Evolutionary conservation across 2,797 vertebrate genomes (phyloP).

Genomic region (Choloepus didactylus): DNA sequence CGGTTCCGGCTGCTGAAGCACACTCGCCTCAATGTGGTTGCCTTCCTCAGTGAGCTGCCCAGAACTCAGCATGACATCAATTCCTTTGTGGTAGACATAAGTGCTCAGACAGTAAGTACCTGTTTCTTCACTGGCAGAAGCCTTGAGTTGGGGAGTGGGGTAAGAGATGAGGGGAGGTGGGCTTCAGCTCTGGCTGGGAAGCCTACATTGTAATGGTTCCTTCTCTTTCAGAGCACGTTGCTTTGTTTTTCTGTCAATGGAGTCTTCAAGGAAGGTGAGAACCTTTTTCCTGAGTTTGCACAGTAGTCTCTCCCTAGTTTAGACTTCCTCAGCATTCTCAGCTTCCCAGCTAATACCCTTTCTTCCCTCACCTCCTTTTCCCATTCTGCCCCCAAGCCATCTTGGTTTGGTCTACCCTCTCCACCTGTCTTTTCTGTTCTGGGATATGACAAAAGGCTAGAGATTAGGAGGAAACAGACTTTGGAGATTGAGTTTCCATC

Average conservation of each 20-base stretch:
- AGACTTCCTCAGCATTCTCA: background rate
- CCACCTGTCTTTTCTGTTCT: background rate
- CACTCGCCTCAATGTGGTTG: constrained; percentile 93
- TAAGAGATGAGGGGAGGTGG: background rate
- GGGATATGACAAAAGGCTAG: background rate
- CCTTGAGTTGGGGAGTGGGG: background rate
- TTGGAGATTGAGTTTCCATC: background rate
- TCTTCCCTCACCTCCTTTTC: background rate
- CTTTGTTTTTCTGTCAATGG: constrained; percentile 95
- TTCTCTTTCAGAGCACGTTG: constrained; percentile 90
- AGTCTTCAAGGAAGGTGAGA: constrained; percentile 95
- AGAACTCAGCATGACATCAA: constrained; percentile 94
- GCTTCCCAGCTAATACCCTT: background rate
- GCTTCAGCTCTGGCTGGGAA: background rate
- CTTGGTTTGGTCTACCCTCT: background rate
- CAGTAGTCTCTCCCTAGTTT: background rate
- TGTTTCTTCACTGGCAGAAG: background rate
- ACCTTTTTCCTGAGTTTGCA: background rate
- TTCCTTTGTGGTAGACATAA: constrained; percentile 94
- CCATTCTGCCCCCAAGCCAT: background rate
- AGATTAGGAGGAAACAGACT: background rate
- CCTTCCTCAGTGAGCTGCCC: constrained; percentile 95
- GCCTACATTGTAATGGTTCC: background rate
- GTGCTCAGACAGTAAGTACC: constrained; percentile 91
- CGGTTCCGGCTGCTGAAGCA: constrained; percentile 93